Percentiles rank a stretch among this genome's conserved stretches.
Evolutionary conservation across 2,888 invertebrate genomes (phyloP).

Genomic region (Tiphia femorata): DNA sequence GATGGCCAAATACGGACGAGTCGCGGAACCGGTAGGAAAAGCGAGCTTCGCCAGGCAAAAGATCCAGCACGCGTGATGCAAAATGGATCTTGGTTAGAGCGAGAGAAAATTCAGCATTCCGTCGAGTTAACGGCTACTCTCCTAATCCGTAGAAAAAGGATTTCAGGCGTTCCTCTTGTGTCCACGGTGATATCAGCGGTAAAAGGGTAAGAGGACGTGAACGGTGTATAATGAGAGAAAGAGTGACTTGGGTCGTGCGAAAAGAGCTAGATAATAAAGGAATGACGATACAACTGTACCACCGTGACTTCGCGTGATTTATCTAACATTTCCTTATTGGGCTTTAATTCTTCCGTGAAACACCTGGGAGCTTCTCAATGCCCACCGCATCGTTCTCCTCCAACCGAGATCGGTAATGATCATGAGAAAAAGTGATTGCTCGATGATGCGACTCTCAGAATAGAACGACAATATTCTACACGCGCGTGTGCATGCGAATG

Average conservation of each 20-base stretch:
- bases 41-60: constrained; percentile 13
- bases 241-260: constrained; percentile 20
- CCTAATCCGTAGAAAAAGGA: constrained; percentile 29
- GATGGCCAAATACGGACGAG: constrained; percentile 31
- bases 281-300: constrained; percentile 28
- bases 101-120: constrained; percentile 37
- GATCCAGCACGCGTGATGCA: neutral
- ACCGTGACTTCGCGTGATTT: constrained; percentile 53
- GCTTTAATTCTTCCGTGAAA: constrained; percentile 43
- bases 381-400: constrained; percentile 9
- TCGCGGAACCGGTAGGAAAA: constrained; percentile 12
- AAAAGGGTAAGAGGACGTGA: constrained; percentile 13
- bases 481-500: neutral
- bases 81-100: neutral
- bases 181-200: constrained; percentile 17
- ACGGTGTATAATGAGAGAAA: constrained; percentile 30
- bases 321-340: constrained; percentile 63
- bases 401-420: constrained; percentile 14
- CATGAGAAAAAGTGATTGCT: constrained; percentile 49
- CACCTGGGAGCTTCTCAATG: constrained; percentile 50
- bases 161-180: constrained; percentile 18
- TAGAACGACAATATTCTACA: constrained; percentile 27
- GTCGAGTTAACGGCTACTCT: constrained; percentile 8
- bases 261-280: constrained; percentile 45
- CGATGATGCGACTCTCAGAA: constrained; percentile 51